Conservation (phyloP, 2,113 vertebrate species). For the Myotis brandtii region DNA sequence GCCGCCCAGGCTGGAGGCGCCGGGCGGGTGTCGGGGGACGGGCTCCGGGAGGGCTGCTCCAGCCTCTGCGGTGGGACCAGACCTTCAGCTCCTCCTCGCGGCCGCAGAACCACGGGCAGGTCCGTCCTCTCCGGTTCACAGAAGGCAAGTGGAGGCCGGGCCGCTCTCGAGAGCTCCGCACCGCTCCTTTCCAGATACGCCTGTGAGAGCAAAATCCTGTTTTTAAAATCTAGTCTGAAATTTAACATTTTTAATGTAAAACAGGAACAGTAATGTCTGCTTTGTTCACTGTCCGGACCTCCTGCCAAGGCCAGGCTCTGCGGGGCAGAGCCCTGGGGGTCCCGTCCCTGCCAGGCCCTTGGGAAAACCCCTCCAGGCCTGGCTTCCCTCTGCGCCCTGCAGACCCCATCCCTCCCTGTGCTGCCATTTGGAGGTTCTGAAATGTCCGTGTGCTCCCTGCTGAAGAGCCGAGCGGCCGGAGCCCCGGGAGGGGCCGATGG, state of each 20-base stretch:
- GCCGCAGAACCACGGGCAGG: background rate
- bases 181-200: background rate
- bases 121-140: background rate
- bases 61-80: background rate
- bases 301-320: background rate
- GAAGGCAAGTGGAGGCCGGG: background rate
- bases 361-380: background rate
- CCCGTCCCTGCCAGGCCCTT: too few species aligned
- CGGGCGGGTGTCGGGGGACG: background rate
- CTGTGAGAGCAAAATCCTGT: background rate
- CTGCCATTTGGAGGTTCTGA: background rate
- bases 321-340: background rate
- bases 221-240: slow-evolving; percentile 16
- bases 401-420: background rate
- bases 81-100: too few species aligned
- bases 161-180: background rate
- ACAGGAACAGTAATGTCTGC: background rate
- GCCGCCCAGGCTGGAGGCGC: too few species aligned
- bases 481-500: background rate
- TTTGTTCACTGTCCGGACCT: background rate
- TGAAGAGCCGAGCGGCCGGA: background rate
- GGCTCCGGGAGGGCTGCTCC: background rate
- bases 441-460: background rate
- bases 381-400: background rate
- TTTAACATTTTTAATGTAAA: background rate